Evolutionary conservation across 1,140 invertebrate genomes (phyloP).

Genomic region (Hypothenemus hampei): DNA sequence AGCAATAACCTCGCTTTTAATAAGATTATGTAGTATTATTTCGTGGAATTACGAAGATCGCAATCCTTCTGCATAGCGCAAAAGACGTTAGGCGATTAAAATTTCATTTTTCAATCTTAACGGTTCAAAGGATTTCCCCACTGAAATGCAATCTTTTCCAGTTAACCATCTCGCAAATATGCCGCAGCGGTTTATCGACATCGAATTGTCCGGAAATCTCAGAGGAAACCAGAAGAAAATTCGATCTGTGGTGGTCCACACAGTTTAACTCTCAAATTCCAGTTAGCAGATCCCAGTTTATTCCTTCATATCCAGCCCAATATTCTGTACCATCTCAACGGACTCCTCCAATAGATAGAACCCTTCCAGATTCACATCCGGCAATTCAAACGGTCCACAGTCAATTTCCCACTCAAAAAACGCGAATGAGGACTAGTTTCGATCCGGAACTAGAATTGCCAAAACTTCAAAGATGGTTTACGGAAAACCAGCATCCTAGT

Average conservation of each 20-base stretch:
- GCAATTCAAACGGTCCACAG: constrained; percentile 66
- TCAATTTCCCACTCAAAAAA: constrained; percentile 79
- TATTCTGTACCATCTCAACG: constrained; percentile 44
- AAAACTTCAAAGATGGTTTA: constrained; percentile 91
- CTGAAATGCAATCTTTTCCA: constrained; percentile 47
- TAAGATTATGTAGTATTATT: constrained; percentile 62
- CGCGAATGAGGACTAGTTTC: constrained; percentile 86
- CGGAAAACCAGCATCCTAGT: constrained; percentile 92
- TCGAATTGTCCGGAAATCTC: constrained; percentile 60
- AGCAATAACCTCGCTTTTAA: constrained; percentile 55
- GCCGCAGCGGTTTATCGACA: constrained; percentile 56
- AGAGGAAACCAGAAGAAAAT: constrained; percentile 70
- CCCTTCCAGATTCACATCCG: constrained; percentile 56
- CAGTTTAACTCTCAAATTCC: constrained; percentile 55
- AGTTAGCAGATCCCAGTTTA: constrained; percentile 33
- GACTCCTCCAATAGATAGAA: constrained; percentile 47
- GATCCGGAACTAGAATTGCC: constrained; percentile 94
- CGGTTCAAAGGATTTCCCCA: neutral
- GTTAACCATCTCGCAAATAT: constrained; percentile 72
- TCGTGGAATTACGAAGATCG: constrained; percentile 59
- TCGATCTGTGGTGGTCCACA: constrained; percentile 63
- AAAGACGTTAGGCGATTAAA: constrained; percentile 28
- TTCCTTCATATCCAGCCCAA: constrained; percentile 44
- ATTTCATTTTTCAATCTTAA: constrained; percentile 6
- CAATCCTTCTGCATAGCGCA: constrained; percentile 49